Percentiles rank a stretch among this genome's conserved stretches.
Evolutionary conservation across 1,140 invertebrate genomes (phyloP).

Genomic region (Conopomorpha cramerella): DNA sequence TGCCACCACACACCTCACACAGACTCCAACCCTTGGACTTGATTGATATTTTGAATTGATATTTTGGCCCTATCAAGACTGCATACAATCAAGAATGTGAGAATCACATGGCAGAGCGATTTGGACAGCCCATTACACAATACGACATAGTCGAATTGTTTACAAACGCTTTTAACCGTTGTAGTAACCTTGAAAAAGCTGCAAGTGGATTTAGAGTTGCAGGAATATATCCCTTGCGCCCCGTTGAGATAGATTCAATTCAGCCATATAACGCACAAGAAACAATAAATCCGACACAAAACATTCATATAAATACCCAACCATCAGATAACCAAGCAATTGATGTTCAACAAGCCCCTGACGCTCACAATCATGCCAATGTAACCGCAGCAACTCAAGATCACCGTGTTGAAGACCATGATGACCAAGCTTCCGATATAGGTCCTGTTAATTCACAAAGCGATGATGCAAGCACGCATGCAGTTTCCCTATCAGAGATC

Average conservation of each 20-base stretch:
- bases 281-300: too few relatives aligned
- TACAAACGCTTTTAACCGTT: conserved; percentile 17
- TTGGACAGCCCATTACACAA: conserved; percentile 13
- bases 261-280: conserved; percentile 5
- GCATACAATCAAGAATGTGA: conserved; percentile 23
- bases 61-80: conserved; percentile 31
- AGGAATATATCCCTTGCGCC: conserved; percentile 16
- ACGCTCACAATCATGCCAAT: too few relatives aligned
- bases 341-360: too few relatives aligned
- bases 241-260: conserved; percentile 8
- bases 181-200: conserved; percentile 16
- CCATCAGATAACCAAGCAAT: too few relatives aligned
- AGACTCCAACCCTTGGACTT: conserved; percentile 32
- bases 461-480: conserved; percentile 7
- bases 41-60: too few relatives aligned
- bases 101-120: conserved; percentile 13
- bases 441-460: conserved; percentile 7
- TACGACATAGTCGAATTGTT: conserved; percentile 18
- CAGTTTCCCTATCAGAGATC: conserved; percentile 9
- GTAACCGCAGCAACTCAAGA: too few relatives aligned
- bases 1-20: conserved; percentile 11
- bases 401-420: conserved; percentile 3
- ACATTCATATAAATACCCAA: too few relatives aligned
- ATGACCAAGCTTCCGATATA: conserved; percentile 6
- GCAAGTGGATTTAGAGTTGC: conserved; percentile 18